Conservation (phyloP, 2,113 vertebrate genomes). For the Prunella himalayana region DNA sequence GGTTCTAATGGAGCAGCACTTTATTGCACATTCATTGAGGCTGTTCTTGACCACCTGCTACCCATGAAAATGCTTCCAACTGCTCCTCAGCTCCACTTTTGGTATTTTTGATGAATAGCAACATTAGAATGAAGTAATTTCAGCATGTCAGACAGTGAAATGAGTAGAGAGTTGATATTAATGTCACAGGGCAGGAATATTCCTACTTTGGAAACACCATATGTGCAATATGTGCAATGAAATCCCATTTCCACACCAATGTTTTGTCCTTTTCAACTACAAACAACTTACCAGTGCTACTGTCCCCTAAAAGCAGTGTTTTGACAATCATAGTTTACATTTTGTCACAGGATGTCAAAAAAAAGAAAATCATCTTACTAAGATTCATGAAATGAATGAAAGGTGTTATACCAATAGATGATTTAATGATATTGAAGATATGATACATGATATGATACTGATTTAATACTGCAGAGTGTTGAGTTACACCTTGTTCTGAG, state of each 20-base stretch:
- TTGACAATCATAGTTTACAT: background rate
- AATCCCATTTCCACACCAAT: background rate
- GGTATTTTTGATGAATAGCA: background rate
- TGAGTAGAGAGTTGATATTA: background rate
- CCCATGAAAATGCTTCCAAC: background rate
- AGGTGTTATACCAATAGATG: background rate
- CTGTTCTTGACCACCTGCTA: background rate
- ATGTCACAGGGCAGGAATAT: background rate
- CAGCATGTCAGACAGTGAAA: background rate
- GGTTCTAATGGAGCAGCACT: background rate
- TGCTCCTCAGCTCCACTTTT: background rate
- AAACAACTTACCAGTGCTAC: background rate
- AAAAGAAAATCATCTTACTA: background rate
- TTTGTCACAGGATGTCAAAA: background rate
- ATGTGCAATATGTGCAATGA: rapidly evolving
- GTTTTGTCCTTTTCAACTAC: background rate
- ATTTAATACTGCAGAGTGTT: background rate
- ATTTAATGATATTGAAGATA: background rate
- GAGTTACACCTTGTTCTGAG: background rate
- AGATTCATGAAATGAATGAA: background rate
- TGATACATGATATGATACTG: background rate
- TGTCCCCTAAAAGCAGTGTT: background rate
- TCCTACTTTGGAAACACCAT: background rate
- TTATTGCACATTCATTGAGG: background rate
- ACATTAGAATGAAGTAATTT: background rate